Evolutionary conservation across 2,888 invertebrate genomes (phyloP), one percentile per base, ranked within the genome.

Genomic region (Lydus trimaculatus): DNA sequence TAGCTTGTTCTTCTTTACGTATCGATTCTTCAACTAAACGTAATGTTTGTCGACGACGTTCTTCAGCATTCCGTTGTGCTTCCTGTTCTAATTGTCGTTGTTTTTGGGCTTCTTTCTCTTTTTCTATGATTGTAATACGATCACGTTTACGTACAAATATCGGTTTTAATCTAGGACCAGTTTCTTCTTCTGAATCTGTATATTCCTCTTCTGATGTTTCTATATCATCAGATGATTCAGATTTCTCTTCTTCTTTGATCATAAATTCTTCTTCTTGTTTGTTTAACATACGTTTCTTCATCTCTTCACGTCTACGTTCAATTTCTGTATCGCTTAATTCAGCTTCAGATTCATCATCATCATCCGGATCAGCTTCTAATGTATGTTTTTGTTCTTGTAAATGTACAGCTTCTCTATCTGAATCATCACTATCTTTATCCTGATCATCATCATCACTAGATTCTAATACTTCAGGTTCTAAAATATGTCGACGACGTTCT

Each of bases 61-160:
- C 98, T 80, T 98, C 98, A 1, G 93, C 94, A 76, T 93, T 89
- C 82, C 93, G 93, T 76, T 94, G 92, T 0, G 92, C 90, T 79
- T 98, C 97, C 0, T 89, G 83, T 84, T 98, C 97, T 64, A 91
- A 87, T 83, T 95, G 95, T 80, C 95, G 95, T 80, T 94, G 92
- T 75, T 92, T 93, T 73, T 92, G 90, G 17, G 91, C 91, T 85
- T 97, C 96, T 60, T 94, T 92, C 79, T 99, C 98, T 76, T 94
- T 93, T 84, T 99, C 99, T 76, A 96, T 94, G 20, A 99, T 93
- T 0, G 99, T 99, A 74, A 99, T 93, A 67, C 99, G 89, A 79
- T 99, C 98, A 67, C 92, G 91, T 77, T 97, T 97, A 72, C 95
- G 88, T 0, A 98, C 97, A 86, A 98, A 98, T 0, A 98, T 94